Base-by-base conservation (phyloP, 2,113 vertebrate genomes). In the Nothocercus julius region DNA sequence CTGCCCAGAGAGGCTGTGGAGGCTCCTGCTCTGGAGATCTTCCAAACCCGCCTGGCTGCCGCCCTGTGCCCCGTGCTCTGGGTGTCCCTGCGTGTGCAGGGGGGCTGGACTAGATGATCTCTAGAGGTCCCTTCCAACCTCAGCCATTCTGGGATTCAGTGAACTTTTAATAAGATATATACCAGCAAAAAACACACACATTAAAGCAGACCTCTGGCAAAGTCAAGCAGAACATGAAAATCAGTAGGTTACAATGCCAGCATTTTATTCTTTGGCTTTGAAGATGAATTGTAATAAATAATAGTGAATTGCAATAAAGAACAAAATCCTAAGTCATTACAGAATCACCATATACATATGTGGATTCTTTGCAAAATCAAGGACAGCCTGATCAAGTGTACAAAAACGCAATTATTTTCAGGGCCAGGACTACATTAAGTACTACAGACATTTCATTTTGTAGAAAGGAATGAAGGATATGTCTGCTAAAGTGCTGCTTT, bases 311-410 rank as follows among this genome's bases (percentile, higher is more conserved):
- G 18, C 36, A 74, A 78, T 32, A 79, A 78, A 89, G 22, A 11
- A 93, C 6, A 62, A 53, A 63, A 59, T 63, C 42, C 44, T 67
- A 75, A 86, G 15, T 75, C 61, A 19, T 8, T 77, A 27, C 0
- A 58, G 30, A 74, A 86, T 68, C 21, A 84, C 17, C 0, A 2
- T 22, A 83, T 2, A 13, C 9, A 56, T 22, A 44, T 0, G 0
- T 5, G 6, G 24, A 81, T 42, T 67, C 59, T 7, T 38, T 79
- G 30, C 40, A 67, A 77, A 87, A 28, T 30, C 36, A 1, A 66
- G 51, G 20, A 40, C 36, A 87, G 56, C 7, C 58, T n/a, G 70
- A 13, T 2, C 22, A 18, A 27, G 58, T 9, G 19, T 73, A 63
- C 20, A 59, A 20, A 78, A 80, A 51, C 38, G 36, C 62, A 76